Evolutionary conservation across 2,888 invertebrate genomes (phyloP), one percentile per base, ranked within the genome.

Genomic region (Euclidia mi): DNA sequence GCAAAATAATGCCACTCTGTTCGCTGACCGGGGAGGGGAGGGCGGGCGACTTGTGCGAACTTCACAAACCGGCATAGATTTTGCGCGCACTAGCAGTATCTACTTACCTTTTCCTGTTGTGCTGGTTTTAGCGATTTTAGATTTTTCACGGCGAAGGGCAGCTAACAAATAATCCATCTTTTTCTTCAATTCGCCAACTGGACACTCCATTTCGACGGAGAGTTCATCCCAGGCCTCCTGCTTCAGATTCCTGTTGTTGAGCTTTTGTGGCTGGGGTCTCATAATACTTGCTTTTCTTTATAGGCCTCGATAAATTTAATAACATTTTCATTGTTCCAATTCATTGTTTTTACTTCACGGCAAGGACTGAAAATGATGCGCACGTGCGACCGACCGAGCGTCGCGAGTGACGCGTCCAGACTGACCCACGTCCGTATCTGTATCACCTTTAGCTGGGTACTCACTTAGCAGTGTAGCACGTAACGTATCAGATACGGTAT

Each of bases 241-340:
- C 49, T 63, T 63, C 48, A 55, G 31, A 42, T 48, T 42, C 29
- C 47, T 55, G 56, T 67, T 67, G 58, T 45, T 63, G 47, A 67
- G 46, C 35, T 60, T 44, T 60, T 64, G 51, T 67, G 51, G 37
- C 47, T 50, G 60, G 63, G 60, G 50, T 67, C 56, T 61, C 64
- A 61, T 58, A 67, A 58, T 49, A 67, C 59, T 59, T 64, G 35
- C 41, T 53, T 64, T 52, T 51, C 48, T 61, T 56, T 64, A 56
- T 64, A 67, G 56, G 56, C 67, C 49, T 51, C 51, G 44, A 51
- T 67, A 58, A 64, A 53, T 58, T 67, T 64, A 50, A 68, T 59
- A 56, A 64, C 59, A 59, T 51, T 64, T 59, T 51, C 67, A 42
- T 68, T 64, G 43, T 60, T 52, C 51, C 57, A 57, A 45, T 50